Evolutionary conservation across 2,797 vertebrate species (phyloP).

Genomic region (Florisuga fusca): DNA sequence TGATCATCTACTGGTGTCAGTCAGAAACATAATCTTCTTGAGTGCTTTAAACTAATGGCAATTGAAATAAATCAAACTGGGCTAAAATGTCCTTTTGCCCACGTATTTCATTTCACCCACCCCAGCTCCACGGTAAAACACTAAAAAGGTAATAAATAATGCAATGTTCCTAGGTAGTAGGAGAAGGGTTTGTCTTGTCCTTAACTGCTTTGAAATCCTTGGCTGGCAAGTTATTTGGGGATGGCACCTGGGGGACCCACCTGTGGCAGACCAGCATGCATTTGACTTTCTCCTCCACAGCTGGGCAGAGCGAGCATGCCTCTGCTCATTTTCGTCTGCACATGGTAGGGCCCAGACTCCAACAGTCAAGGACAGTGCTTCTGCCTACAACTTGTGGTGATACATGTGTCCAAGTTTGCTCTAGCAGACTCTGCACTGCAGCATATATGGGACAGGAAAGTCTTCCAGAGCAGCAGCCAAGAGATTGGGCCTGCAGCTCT

Average conservation of each 20-base stretch:
- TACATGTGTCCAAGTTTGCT: fast-evolving
- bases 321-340: background rate
- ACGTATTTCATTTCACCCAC: background rate
- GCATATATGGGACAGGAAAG: fast-evolving
- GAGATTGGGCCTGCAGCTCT: fast-evolving
- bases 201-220: background rate
- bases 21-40: background rate
- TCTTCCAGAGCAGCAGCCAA: background rate
- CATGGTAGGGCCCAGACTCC: fast-evolving
- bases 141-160: background rate
- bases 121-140: background rate
- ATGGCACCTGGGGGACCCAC: background rate
- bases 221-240: background rate
- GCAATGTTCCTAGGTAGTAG: background rate
- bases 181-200: background rate
- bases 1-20: background rate
- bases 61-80: background rate
- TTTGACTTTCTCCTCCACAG: background rate
- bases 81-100: background rate
- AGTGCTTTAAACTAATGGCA: background rate
- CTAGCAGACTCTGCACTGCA: background rate
- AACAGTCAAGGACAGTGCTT: fast-evolving
- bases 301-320: background rate
- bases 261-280: background rate
- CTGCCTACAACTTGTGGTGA: fast-evolving